Percentiles rank a stretch among this genome's conserved stretches.
These are phyloP conservation scores for Aspidiotus rigidus DNA, from an alignment of 2,888 invertebrate genomes.

Conservation along the genomic window DNA sequence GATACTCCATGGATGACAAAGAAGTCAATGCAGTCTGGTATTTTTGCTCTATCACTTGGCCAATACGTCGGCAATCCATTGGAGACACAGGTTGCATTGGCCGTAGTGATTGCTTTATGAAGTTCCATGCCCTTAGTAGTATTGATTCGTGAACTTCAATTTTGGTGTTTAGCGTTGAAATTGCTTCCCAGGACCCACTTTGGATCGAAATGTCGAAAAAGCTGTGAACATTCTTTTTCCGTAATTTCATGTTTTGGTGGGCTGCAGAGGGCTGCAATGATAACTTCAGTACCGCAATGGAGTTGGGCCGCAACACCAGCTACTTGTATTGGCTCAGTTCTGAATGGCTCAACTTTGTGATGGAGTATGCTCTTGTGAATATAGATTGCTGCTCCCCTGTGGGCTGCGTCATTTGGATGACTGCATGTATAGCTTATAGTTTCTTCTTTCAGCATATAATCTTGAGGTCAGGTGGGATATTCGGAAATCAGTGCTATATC, in stretches of 20 bases:
- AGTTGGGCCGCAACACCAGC: background rate
- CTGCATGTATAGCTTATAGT: background rate
- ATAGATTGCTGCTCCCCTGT: background rate
- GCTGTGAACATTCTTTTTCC: background rate
- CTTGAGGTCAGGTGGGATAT: background rate
- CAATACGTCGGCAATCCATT: background rate
- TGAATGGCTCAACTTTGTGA: background rate
- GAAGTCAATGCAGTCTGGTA: background rate
- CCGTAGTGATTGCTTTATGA: background rate
- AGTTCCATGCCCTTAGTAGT: background rate
- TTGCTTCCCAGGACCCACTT: background rate
- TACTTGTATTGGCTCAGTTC: background rate
- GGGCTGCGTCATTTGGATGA: background rate
- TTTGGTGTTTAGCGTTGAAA: background rate
- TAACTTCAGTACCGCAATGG: background rate
- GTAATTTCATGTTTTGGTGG: background rate
- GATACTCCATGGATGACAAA: background rate
- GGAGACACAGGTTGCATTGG: background rate
- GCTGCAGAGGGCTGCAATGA: background rate
- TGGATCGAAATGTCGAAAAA: background rate
- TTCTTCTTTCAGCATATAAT: background rate
- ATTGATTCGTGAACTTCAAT: background rate
- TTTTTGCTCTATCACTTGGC: background rate
- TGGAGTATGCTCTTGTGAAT: background rate
- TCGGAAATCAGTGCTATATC: no score